A percentile compares a stretch with the other conserved stretches of the same genome.
These are phyloP conservation scores for Chrysopilus asiliformis DNA, from an alignment of 2,888 invertebrate species.

Conservation along the genomic window DNA sequence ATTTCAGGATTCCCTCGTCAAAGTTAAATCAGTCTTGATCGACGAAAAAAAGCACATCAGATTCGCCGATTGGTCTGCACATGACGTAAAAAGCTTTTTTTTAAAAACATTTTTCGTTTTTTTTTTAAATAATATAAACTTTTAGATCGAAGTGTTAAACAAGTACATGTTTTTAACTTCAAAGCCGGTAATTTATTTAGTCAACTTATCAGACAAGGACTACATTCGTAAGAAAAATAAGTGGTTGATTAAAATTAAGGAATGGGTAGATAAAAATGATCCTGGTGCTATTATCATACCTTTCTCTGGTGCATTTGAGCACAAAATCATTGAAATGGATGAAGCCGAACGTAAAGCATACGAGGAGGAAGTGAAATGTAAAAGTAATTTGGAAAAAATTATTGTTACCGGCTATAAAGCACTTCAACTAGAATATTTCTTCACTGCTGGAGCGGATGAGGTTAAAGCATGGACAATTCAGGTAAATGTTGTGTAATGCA, in stretches of 20 bases:
- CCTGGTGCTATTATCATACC: slow-evolving; percentile 88
- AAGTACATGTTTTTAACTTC: slow-evolving; percentile 93
- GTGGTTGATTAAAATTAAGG: slow-evolving; percentile 92
- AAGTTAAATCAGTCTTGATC: slow-evolving; percentile 67
- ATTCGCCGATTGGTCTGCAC: slow-evolving; percentile 83
- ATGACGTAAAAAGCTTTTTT: slow-evolving; percentile 55
- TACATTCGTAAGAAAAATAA: slow-evolving; percentile 98
- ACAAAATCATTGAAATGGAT: slow-evolving; percentile 73
- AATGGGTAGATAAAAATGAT: slow-evolving; percentile 96
- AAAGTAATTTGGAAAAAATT: slow-evolving; percentile 89
- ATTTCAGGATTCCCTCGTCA: slow-evolving; percentile 66
- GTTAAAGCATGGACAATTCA: slow-evolving; percentile 99
- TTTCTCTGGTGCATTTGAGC: slow-evolving; percentile 88
- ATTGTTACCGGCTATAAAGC: slow-evolving; percentile 95
- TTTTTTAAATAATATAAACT: slow-evolving; percentile 17
- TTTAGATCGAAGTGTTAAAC: slow-evolving; percentile 90
- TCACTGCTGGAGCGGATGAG: slow-evolving; percentile 94
- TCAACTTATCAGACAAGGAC: slow-evolving; percentile 95
- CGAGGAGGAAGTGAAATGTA: slow-evolving; percentile 67
- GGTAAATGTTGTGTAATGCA: slow-evolving; percentile 44
- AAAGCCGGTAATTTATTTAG: slow-evolving; percentile 93
- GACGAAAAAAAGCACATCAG: slow-evolving; percentile 89
- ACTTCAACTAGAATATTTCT: slow-evolving; percentile 93
- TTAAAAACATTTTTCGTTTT: slow-evolving; percentile 6
- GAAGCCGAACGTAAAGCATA: slow-evolving; percentile 60